Percentiles rank a stretch among this genome's conserved stretches.
Conservation (phyloP, 2,113 vertebrate species). For the Phocoena phocoena region DNA sequence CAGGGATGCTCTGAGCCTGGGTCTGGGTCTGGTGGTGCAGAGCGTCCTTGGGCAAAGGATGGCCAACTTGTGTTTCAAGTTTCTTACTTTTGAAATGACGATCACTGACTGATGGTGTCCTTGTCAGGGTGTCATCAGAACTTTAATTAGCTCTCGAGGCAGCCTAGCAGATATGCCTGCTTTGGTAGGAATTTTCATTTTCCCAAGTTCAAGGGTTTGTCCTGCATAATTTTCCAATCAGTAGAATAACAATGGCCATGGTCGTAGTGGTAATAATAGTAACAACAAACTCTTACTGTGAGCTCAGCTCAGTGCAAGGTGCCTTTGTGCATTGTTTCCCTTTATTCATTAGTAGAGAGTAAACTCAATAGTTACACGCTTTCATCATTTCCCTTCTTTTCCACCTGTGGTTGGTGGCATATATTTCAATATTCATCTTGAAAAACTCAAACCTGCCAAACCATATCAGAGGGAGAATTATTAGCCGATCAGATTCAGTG, state of each 20-base stretch:
- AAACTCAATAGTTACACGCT: fast-evolving
- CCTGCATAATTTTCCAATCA: not conserved
- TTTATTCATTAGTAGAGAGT: not conserved
- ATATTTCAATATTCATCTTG: not conserved
- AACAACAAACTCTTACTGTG: fast-evolving
- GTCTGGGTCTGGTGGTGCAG: not conserved
- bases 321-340: not conserved
- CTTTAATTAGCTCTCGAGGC: no score
- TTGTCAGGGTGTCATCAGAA: not conserved
- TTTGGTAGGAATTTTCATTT: not conserved
- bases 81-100: not conserved
- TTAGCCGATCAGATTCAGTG: not conserved
- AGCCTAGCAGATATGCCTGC: no score
- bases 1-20: not conserved
- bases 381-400: not conserved
- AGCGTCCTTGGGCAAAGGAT: fast-evolving
- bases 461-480: not conserved
- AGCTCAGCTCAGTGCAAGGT: not conserved
- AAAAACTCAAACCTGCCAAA: not conserved
- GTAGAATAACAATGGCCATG: no score
- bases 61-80: fast-evolving
- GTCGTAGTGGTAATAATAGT: fast-evolving
- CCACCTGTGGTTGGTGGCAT: not conserved
- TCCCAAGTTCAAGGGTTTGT: not conserved
- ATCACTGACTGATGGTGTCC: not conserved